Evolutionary conservation across 2,797 vertebrate genomes (phyloP).

Genomic region (Sternotherus odoratus): DNA sequence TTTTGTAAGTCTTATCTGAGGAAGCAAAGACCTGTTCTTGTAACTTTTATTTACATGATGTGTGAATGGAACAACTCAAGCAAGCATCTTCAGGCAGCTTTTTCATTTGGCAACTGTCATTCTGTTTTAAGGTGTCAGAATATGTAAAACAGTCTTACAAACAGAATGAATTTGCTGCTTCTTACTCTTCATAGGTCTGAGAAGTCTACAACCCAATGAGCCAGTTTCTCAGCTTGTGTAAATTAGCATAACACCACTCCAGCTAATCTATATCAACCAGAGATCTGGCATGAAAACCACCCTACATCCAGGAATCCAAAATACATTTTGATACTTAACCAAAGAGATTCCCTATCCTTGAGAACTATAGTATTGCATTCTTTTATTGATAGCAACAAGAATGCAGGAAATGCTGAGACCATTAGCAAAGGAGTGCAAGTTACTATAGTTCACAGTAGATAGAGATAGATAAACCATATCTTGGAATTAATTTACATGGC

Average conservation of each 20-base stretch:
- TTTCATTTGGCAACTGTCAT: conserved; percentile 37
- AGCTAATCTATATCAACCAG: not conserved
- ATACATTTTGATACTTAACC: not conserved
- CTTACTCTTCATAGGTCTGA: not conserved
- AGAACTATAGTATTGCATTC: conserved; percentile 1
- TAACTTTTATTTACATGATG: not conserved
- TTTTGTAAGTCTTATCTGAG: not conserved
- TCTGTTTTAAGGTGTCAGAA: not conserved
- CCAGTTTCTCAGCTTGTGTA: not conserved
- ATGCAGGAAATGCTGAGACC: conserved; percentile 26
- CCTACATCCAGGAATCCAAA: not conserved
- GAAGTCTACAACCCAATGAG: not conserved
- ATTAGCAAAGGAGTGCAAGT: conserved; percentile 43
- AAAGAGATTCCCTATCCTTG: conserved; percentile 4
- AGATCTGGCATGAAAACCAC: not conserved
- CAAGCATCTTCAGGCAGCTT: not conserved
- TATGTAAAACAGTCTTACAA: conserved; percentile 5
- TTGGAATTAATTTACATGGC: not conserved
- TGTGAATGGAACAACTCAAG: not conserved
- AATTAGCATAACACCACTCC: fast-evolving
- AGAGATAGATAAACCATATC: not conserved
- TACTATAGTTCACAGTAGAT: not conserved
- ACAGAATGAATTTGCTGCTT: conserved; percentile 11
- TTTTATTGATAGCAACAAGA: not conserved
- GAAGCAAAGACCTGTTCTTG: not conserved